Evolutionary conservation across 2,888 invertebrate genomes (phyloP), one percentile per base, ranked within the genome.

Genomic region (Eupeodes luniger): DNA sequence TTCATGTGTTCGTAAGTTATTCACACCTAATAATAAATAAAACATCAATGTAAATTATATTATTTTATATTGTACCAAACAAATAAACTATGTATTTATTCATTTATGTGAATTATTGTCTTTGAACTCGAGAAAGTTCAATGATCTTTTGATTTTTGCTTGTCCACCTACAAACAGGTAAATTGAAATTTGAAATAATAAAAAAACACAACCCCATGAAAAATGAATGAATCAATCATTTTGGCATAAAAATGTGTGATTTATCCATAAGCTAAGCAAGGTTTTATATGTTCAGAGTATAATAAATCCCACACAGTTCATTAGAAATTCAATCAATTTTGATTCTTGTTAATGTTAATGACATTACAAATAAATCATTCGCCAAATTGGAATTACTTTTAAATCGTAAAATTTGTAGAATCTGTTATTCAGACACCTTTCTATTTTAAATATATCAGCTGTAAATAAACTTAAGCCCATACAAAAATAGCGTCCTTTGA

Each of bases 241-340:
- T n/a, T 44, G 12, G 5, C 9, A 57, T 10, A 36, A n/a, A 47
- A 72, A 27, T 57, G 11, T 57, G 11, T 81, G 59, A 66, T 51
- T 66, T 66, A 74, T 81, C 57, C 70, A 66, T 34, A 12, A 55
- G 2, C 1, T 40, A 47, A 14, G 14, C 70, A 80, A 80, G 72
- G 79, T 55, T 59, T 66, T 40, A 49, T 64, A 40, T 40, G 40
- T 40, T 3, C 27, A 40, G 2, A 40, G 40, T 40, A 5, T 7
- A 7, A 40, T 9, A 40, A 40, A 44, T 7, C 81, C 77, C 82
- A 82, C 82, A 51, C 70, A 77, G 57, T 77, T 70, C 62, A 49
- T 64, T 75, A 40, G 36, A 62, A 51, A 62, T 77, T 82, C 53
- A 69, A 49, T 81, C 49, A 81, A 75, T 59, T 74, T 5, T 16